Evolutionary conservation across 2,797 vertebrate species (phyloP).

Genomic region (Eurystomus glaucurus): DNA sequence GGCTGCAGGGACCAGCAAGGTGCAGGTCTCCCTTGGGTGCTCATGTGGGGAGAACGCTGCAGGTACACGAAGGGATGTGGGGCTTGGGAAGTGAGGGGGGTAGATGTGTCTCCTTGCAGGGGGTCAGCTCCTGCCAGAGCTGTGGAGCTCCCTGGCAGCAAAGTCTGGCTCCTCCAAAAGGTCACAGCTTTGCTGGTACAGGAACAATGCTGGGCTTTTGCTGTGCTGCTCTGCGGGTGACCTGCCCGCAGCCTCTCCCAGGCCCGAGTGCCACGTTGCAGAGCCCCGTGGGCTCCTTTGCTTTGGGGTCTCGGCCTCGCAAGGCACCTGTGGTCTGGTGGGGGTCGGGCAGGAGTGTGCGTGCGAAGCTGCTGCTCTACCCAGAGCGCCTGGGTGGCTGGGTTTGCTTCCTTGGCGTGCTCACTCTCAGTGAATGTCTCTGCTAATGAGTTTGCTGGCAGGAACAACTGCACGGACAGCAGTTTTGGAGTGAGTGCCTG

Average conservation of each 20-base stretch:
- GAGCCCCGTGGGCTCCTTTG: rapidly evolving
- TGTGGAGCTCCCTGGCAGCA: neutral
- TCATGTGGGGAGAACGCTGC: rapidly evolving
- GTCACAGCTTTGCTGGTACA: rapidly evolving
- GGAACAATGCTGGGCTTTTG: rapidly evolving
- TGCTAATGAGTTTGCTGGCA: slow-evolving; percentile 42
- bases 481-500: neutral
- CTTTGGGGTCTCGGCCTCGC: rapidly evolving
- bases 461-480: neutral
- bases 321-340: rapidly evolving
- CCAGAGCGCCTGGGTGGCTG: neutral
- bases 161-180: rapidly evolving
- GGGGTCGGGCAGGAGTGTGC: neutral
- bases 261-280: rapidly evolving
- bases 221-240: rapidly evolving
- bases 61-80: rapidly evolving
- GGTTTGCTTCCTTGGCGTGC: neutral
- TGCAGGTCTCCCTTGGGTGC: rapidly evolving
- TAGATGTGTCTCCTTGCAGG: rapidly evolving
- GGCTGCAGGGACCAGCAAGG: neutral
- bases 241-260: rapidly evolving
- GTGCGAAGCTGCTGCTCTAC: rapidly evolving
- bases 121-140: neutral
- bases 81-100: rapidly evolving
- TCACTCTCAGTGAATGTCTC: neutral